Evolutionary conservation across 2,888 invertebrate genomes (phyloP), one percentile per base, ranked within the genome.

Genomic region (Acanthosepion lycidas): DNA sequence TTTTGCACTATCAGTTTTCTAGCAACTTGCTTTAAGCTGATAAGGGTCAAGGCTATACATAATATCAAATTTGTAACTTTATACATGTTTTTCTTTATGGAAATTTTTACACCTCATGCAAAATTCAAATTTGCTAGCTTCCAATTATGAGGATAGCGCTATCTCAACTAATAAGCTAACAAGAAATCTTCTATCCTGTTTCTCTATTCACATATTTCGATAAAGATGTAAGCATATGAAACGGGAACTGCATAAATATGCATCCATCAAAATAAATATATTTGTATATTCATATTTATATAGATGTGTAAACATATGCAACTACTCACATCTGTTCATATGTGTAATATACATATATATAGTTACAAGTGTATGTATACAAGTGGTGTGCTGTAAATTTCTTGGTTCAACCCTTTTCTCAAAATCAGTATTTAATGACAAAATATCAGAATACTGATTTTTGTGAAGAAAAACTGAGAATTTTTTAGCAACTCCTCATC

Each of bases 51-150:
- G 59, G 59, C 20, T 23, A 23, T 20, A 59, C 20, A 23, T 26
- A 59, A 59, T 20, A 59, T 59, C 20, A 78, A 18, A 78, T 78
- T 78, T 78, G 78, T 78, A 78, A 78, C 15, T 33, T 78, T 4
- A 33, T n/a, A 78, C 78, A 78, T 78, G 78, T 78, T 78, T 78
- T n/a, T n/a, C 78, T n/a, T 78, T 78, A 78, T 78, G 78, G 78
- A 78, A 33, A 78, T 78, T 78, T 78, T 78, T n/a, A 33, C 23
- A 78, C 15, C 78, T 78, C 78, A 78, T 78, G 78, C 78, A 78
- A 78, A 78, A 78, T 78, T 78, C 78, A 78, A 78, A 78, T n/a
- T n/a, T 33, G 12, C 12, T 23, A 33, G 78, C 78, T n/a, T 33
- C 33, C 78, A 33, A 33, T 78, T 78, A 15, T 33, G 23, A n/a